Percentiles rank a stretch among this genome's conserved stretches.
phyloP scores from a whole-genome alignment of 1,140 invertebrate species.

The Habropoda laboriosa region DNA sequence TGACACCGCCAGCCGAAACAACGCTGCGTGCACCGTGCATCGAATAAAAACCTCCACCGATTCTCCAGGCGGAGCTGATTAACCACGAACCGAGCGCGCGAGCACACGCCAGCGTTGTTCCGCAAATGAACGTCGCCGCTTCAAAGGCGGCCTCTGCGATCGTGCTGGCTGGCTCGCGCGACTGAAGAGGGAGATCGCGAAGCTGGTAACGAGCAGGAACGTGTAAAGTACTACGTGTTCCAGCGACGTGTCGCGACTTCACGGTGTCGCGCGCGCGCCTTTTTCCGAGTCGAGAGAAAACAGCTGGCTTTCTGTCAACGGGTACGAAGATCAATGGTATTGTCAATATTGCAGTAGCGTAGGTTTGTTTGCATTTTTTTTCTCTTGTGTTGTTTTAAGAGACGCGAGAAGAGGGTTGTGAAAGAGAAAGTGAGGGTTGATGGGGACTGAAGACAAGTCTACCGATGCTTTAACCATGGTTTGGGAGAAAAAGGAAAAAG shows the following conservation, averaged over 20 bases:
- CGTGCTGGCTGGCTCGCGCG: background rate
- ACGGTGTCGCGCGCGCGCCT: no score
- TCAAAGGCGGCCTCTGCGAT: slow-evolving; percentile 48
- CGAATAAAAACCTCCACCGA: background rate
- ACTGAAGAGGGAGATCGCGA: background rate
- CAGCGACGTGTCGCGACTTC: no score
- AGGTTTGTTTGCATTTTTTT: no score
- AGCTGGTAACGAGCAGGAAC: background rate
- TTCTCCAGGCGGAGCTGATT: background rate
- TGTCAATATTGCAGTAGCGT: no score
- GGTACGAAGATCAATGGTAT: no score
- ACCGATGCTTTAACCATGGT: no score
- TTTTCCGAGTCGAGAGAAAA: background rate
- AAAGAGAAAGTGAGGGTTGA: no score
- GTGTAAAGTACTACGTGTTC: no score
- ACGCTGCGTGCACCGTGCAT: background rate
- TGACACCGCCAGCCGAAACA: background rate
- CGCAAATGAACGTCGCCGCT: slow-evolving; percentile 39
- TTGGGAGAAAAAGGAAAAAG: no score
- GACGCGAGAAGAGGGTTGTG: no score
- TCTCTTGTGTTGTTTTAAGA: no score
- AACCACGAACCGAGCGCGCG: background rate
- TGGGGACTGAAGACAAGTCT: no score
- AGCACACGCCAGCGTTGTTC: background rate
- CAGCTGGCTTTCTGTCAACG: background rate